Conservation (phyloP, 2,888 invertebrate genomes). For the Beris morrisii region DNA sequence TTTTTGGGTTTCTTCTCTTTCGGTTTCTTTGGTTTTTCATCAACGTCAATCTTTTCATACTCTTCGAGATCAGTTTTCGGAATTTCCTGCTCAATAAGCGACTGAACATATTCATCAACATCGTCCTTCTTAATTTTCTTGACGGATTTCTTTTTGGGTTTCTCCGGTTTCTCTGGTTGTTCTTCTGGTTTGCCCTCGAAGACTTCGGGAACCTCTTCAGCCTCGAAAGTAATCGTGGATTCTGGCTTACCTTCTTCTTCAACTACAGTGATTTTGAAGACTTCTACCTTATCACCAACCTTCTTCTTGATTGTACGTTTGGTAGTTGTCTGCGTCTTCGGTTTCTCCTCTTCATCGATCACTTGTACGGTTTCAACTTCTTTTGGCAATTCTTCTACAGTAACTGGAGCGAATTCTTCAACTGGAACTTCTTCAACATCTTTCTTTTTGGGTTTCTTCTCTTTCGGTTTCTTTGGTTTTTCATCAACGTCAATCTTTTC, state of each 20-base stretch:
- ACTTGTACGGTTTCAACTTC: conserved; percentile 42
- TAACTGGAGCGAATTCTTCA: conserved; percentile 32
- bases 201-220: conserved; percentile 41
- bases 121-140: conserved; percentile 46
- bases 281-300: conserved; percentile 44
- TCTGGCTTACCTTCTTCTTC: conserved; percentile 52
- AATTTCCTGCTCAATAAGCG: conserved; percentile 50
- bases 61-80: conserved; percentile 36
- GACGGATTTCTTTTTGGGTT: conserved; percentile 42
- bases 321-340: conserved; percentile 42
- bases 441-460: conserved; percentile 45
- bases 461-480: conserved; percentile 45
- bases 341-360: conserved; percentile 47
- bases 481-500: conserved; percentile 49
- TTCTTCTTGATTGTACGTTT: conserved; percentile 51
- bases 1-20: conserved; percentile 43
- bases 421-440: conserved; percentile 42
- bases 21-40: conserved; percentile 44
- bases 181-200: conserved; percentile 36
- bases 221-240: conserved; percentile 42
- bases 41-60: conserved; percentile 22
- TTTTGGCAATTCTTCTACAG: conserved; percentile 34
- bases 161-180: conserved; percentile 39
- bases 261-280: conserved; percentile 46
- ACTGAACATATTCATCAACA: conserved; percentile 45